Percentiles rank a stretch among this genome's conserved stretches.
Evolutionary conservation across 2,113 vertebrate species (phyloP).

Genomic region (Apteryx owenii): DNA sequence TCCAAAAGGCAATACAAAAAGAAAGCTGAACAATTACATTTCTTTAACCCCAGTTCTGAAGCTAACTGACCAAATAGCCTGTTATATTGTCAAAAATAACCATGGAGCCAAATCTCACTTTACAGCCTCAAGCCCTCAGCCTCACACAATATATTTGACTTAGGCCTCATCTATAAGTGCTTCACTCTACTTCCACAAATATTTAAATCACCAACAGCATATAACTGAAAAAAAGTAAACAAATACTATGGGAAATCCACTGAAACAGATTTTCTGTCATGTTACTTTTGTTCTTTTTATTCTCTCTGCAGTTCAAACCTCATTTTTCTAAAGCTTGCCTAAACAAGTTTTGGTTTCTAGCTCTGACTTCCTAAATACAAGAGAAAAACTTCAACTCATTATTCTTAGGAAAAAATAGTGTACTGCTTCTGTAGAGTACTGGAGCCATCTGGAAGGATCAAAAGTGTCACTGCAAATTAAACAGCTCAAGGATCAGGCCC

Average conservation of each 20-base stretch:
- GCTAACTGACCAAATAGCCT: neutral
- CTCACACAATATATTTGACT: neutral
- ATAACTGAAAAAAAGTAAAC: constrained; percentile 17
- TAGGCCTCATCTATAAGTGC: neutral
- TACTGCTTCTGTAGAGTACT: neutral
- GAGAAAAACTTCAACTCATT: neutral
- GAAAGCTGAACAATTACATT: neutral
- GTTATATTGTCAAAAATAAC: neutral
- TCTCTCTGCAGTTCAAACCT: constrained; percentile 37
- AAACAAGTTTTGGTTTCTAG: constrained; percentile 35
- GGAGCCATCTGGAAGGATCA: constrained; percentile 38
- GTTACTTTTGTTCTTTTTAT: constrained; percentile 36
- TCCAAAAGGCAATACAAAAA: neutral
- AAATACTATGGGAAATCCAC: constrained; percentile 15
- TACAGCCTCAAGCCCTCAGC: neutral
- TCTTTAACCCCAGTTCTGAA: neutral
- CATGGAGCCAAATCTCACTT: neutral
- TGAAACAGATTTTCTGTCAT: constrained; percentile 26
- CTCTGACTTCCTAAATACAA: neutral
- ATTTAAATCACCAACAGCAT: neutral
- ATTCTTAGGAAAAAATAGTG: neutral
- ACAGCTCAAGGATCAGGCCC: neutral
- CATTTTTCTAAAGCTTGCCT: constrained; percentile 54
- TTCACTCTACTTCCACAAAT: neutral
- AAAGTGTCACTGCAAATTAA: neutral